phyloP scores from a whole-genome alignment of 2,113 vertebrate species.

The Numenius arquata region DNA sequence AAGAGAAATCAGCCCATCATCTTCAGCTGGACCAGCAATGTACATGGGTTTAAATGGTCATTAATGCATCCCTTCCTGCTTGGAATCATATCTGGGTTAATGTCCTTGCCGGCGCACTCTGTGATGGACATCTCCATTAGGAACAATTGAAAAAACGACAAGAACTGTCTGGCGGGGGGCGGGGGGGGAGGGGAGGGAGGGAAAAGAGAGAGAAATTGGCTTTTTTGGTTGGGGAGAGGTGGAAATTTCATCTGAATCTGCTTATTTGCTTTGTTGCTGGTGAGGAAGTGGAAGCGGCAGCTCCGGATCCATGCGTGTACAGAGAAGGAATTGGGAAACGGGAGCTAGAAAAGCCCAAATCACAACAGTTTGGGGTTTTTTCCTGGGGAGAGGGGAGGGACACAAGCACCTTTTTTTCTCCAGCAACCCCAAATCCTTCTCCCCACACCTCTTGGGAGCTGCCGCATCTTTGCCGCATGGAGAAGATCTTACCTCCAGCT shows the following conservation, averaged over 20 bases:
- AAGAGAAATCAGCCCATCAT: not conserved
- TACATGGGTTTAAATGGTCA: not conserved
- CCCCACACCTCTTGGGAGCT: not conserved
- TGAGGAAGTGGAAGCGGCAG: not conserved
- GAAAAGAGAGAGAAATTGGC: not conserved
- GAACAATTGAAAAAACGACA: not conserved
- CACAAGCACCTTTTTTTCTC: not conserved
- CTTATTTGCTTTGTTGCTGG: not conserved
- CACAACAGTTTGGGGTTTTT: not conserved
- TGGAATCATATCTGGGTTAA: conserved; percentile 15
- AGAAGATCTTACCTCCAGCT: not conserved
- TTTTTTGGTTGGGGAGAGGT: not conserved
- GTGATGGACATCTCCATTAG: not conserved
- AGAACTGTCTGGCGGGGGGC: too few species aligned
- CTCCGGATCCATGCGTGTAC: rapidly evolving
- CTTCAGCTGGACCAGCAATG: not conserved
- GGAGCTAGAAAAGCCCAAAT: not conserved
- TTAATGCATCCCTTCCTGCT: not conserved
- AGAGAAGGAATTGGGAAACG: not conserved
- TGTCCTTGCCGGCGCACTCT: not conserved
- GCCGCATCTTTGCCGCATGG: rapidly evolving
- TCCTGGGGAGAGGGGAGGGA: not conserved
- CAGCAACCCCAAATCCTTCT: not conserved
- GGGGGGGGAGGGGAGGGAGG: too few species aligned
- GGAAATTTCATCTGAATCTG: not conserved